A percentile compares a stretch with the other conserved stretches of the same genome.
Evolutionary conservation across 2,797 vertebrate species (phyloP).

Genomic region (Trachurus trachurus): DNA sequence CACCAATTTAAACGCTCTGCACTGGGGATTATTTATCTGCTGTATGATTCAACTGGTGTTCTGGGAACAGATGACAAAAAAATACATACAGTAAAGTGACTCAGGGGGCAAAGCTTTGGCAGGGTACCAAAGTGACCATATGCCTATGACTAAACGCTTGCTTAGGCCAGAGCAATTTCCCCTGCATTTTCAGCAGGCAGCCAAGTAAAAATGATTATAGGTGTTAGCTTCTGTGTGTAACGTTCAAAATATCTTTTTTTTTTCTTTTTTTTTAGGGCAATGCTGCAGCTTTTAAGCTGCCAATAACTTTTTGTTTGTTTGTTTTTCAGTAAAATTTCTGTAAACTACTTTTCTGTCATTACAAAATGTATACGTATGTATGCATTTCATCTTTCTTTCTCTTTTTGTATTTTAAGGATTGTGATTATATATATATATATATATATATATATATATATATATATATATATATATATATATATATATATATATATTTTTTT

Average conservation of each 20-base stretch:
- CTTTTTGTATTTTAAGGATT: too few species aligned
- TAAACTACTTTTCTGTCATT: neutral
- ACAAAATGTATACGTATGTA: neutral
- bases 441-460: too few species aligned
- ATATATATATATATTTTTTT: too few species aligned
- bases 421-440: too few species aligned
- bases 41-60: conserved; percentile 79
- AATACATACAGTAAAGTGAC: conserved; percentile 81
- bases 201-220: conserved; percentile 71
- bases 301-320: neutral
- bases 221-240: conserved; percentile 45
- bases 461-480: too few species aligned
- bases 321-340: neutral
- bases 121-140: conserved; percentile 65
- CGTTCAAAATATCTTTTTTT: conserved; percentile 14
- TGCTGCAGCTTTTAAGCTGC: neutral
- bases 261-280: neutral
- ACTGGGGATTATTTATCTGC: conserved; percentile 66
- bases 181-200: conserved; percentile 58
- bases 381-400: neutral
- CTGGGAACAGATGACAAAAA: conserved; percentile 72
- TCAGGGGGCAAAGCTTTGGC: conserved; percentile 76
- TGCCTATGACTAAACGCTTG: conserved; percentile 76
- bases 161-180: conserved; percentile 68
- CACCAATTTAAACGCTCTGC: conserved; percentile 40